A percentile compares a stretch with the other conserved stretches of the same genome.
phyloP scores from a whole-genome alignment of 2,888 invertebrate genomes.

The Nomada hirtipes region DNA sequence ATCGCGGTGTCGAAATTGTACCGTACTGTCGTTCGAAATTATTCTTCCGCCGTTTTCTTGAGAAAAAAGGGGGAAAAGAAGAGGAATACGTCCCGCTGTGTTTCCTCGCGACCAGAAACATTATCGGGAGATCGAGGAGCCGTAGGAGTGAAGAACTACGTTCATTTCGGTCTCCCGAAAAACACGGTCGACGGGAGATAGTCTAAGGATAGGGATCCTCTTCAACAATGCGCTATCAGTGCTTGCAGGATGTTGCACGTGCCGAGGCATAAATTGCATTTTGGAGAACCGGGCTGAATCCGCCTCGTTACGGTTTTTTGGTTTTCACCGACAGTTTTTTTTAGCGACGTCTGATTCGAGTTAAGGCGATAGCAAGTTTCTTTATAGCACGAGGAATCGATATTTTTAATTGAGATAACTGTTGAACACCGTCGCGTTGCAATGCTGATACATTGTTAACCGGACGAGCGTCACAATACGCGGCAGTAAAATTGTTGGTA shows the following conservation, averaged over 20 bases:
- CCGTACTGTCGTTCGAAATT: slow-evolving; percentile 26
- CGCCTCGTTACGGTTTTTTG: neutral
- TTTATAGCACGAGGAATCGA: neutral
- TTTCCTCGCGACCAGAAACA: neutral
- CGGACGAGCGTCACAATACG: no score
- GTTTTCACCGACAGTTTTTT: neutral
- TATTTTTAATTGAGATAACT: no score
- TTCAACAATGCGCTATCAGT: slow-evolving; percentile 38
- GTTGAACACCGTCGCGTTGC: no score
- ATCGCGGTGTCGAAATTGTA: slow-evolving; percentile 32
- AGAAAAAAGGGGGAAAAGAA: slow-evolving; percentile 12
- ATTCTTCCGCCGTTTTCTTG: slow-evolving; percentile 9
- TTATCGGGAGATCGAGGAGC: slow-evolving; percentile 39
- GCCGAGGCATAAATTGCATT: slow-evolving; percentile 23
- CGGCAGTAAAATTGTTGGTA: no score
- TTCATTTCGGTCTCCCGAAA: neutral
- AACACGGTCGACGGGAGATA: slow-evolving; percentile 21
- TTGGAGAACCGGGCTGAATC: neutral
- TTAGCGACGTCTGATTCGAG: neutral
- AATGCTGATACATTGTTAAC: no score
- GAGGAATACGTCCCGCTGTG: neutral
- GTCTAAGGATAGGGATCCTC: slow-evolving; percentile 29
- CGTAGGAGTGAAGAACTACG: slow-evolving; percentile 19
- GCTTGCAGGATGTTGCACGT: neutral
- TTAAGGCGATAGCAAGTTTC: neutral